Evolutionary conservation across 2,888 invertebrate genomes (phyloP).

Genomic region (Idaea aversata): DNA sequence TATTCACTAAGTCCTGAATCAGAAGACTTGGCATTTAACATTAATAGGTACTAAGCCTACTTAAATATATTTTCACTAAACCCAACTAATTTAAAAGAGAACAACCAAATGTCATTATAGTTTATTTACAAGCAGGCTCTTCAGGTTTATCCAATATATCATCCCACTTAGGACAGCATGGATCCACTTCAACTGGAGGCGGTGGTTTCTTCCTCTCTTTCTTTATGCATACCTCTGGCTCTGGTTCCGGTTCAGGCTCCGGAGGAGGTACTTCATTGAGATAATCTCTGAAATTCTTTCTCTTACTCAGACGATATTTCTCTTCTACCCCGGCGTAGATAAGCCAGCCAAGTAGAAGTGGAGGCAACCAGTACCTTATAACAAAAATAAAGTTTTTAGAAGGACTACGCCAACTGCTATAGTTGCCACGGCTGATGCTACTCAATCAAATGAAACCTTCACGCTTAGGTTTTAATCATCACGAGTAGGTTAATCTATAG

Average conservation of each 20-base stretch:
- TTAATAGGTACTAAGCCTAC: too few relatives aligned
- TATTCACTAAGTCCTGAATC: too few relatives aligned
- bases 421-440: too few relatives aligned
- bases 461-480: too few relatives aligned
- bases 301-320: constrained; percentile 55
- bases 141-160: neutral
- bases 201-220: neutral
- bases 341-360: constrained; percentile 50
- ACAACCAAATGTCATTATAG: too few relatives aligned
- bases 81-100: too few relatives aligned
- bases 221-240: neutral
- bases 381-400: neutral
- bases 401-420: too few relatives aligned
- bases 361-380: neutral
- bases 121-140: neutral
- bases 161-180: neutral
- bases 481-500: too few relatives aligned
- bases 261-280: neutral
- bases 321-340: constrained; percentile 72
- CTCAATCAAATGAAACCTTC: too few relatives aligned
- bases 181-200: neutral
- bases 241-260: neutral
- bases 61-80: too few relatives aligned
- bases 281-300: constrained; percentile 80
- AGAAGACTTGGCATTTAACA: too few relatives aligned